These are phyloP conservation scores for Oreonectes daqikongensis DNA, from an alignment of 2,797 vertebrate genomes.

Conservation along the genomic window DNA sequence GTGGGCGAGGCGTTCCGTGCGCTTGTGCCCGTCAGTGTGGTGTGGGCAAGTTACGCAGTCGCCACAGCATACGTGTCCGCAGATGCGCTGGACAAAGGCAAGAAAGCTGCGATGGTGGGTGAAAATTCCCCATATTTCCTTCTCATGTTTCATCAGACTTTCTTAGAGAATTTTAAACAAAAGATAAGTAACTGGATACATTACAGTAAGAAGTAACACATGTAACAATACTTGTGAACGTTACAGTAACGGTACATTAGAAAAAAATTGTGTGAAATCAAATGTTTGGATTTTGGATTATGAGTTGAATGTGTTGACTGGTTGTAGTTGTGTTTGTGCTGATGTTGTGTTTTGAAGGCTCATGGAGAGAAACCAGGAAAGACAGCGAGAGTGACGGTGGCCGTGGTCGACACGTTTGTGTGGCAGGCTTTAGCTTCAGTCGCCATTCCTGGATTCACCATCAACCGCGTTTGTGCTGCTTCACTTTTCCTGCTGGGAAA, in stretches of 20 bases:
- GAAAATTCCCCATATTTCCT: no score
- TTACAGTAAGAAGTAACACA: no score
- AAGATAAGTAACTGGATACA: no score
- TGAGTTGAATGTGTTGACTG: background rate
- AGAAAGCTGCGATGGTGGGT: conserved; percentile 85
- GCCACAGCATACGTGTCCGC: conserved; percentile 89
- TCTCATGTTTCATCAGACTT: background rate
- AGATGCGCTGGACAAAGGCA: conserved; percentile 92
- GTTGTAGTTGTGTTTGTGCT: background rate
- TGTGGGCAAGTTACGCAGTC: conserved; percentile 90
- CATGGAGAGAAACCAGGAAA: conserved; percentile 73
- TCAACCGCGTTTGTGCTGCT: conserved; percentile 90
- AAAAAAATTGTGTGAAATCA: no score
- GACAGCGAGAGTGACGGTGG: conserved; percentile 75
- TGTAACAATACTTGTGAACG: no score
- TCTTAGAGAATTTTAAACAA: no score
- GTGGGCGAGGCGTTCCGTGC: conserved; percentile 94
- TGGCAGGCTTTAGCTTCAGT: conserved; percentile 97
- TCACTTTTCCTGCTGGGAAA: conserved; percentile 84
- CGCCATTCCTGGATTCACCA: conserved; percentile 92
- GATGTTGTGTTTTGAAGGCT: conserved; percentile 61
- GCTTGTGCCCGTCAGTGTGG: conserved; percentile 82
- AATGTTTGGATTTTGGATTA: no score
- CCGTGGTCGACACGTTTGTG: conserved; percentile 92
- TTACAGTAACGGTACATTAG: no score